Base-by-base conservation (phyloP, 2,797 vertebrate species). In the Tenualosa thibaudeaui region DNA sequence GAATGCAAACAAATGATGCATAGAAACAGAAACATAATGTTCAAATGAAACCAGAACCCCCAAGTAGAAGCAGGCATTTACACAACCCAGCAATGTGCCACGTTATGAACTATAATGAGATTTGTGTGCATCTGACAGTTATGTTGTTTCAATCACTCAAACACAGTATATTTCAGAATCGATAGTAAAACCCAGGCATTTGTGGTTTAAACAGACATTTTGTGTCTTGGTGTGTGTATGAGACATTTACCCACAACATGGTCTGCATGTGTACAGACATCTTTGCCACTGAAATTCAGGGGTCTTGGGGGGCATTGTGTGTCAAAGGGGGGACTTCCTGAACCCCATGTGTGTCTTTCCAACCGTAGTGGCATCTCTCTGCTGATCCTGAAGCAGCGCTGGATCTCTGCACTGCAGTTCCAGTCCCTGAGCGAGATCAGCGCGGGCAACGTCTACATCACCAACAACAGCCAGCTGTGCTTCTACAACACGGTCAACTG, bases 401-500 rank as follows among this genome's bases (percentile, higher is more conserved):
- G 97, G 93, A 97, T 99, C 91, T 96, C 96, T 15, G 98, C 98
- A 0, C 95, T 99, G 10, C 97, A 98, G 81, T 97, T 99, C 86
- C 98, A 99, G 92, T 97, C 98, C 0, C 88, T 99, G 91, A 95
- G 95, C 82, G 98, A 99, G 89, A 99, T 99, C 94, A 99, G 98
- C 1, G 98, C 98, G 0, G 98, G 98, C 5, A 99, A 97, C n/a
- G 96, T 99, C 86, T 99, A 99, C 92, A 98, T 99, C 89, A 97
- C 96, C 31, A 98, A 99, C 95, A 99, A 99, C 92, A 98, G 95
- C 91, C 98, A 96, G 62, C 83, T 99, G 83, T 99, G 98, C 89
- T 99, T 97, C 92, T 99, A 99, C 92, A 97, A 98, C 91, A 99
- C 98, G 0, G 95, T 99, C 90, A 99, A 99, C 93, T 99, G 98